Base-by-base conservation (phyloP, 2,797 vertebrate genomes). In the Rhinatrema bivittatum region DNA sequence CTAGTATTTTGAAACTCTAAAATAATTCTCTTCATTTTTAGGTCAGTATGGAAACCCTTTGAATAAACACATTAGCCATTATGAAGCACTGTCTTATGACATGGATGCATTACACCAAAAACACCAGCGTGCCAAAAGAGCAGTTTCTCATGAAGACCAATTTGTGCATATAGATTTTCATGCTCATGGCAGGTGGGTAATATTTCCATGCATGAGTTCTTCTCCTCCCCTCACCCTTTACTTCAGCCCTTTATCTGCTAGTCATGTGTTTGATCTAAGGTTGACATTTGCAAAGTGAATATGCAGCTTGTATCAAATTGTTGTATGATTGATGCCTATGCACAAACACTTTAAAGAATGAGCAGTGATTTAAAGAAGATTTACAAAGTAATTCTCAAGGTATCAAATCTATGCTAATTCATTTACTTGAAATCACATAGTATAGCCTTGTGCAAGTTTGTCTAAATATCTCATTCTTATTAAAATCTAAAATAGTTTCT, bases 71-170 rank as follows among this genome's bases (percentile, higher is more conserved):
- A 93, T 99, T 64, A 87, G 65, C 36, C 91, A 98, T 77, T 98
- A 94, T 77, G 96, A 99, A 78, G 95, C 91, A 53, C 77, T 99
- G 46, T 91, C 90, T 23, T 99, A 98, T 1, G 83, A 91, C 64
- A 87, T 81, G 43, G 82, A 86, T 41, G 72, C 74, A 48, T 78
- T 99, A 75, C 94, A 98, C 84, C 87, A 72, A 79, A 90, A 85
- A 68, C 96, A 98, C 83, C 92, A 95, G 82, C 88, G 94, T 85
- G 93, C 91, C 78, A 98, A 92, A 81, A 87, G 96, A 73, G 88
- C 94, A 4, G 33, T 93, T 7, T 85, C 80, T 2, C 85, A 90
- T 3, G 79, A 93, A 32, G 93, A 95, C 46, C 85, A 67, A 65
- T 89, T 84, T 23, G 57, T 99, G 65, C 85, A 74, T 26, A 78